phyloP scores from a whole-genome alignment of 2,888 invertebrate genomes.

The Resseliella maxima region DNA sequence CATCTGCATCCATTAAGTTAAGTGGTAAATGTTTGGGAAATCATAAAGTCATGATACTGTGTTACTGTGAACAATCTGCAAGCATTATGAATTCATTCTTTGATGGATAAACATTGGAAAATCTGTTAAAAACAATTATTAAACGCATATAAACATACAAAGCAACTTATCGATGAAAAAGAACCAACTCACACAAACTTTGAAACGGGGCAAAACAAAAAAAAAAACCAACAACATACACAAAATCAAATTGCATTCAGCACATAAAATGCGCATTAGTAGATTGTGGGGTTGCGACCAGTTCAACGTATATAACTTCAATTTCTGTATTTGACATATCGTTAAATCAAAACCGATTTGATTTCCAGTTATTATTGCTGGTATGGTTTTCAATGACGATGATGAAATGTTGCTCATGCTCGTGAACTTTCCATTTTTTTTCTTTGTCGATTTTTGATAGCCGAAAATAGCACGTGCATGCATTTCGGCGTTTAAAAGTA shows the following conservation, averaged over 20 bases:
- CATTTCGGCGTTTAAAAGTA: neutral
- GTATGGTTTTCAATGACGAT: neutral
- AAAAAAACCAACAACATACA: neutral
- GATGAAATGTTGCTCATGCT: neutral
- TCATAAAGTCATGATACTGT: no score
- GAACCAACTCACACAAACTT: neutral
- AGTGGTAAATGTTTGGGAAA: neutral
- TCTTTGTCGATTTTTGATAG: neutral
- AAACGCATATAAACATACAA: neutral
- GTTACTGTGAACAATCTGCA: no score
- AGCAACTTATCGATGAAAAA: no score
- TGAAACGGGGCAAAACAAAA: neutral
- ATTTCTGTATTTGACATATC: conserved; percentile 46
- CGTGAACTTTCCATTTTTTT: no score
- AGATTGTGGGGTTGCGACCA: neutral
- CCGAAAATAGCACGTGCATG: neutral
- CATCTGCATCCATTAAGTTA: no score
- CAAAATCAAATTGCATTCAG: neutral
- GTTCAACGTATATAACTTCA: neutral
- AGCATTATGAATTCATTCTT: neutral
- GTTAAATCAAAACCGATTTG: conserved; percentile 35
- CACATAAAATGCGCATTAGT: neutral
- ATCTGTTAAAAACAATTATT: neutral
- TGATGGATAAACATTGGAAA: neutral
- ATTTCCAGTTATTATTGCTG: neutral